Evolutionary conservation across 2,888 invertebrate species (phyloP).

Genomic region (Nomada goodeniana): DNA sequence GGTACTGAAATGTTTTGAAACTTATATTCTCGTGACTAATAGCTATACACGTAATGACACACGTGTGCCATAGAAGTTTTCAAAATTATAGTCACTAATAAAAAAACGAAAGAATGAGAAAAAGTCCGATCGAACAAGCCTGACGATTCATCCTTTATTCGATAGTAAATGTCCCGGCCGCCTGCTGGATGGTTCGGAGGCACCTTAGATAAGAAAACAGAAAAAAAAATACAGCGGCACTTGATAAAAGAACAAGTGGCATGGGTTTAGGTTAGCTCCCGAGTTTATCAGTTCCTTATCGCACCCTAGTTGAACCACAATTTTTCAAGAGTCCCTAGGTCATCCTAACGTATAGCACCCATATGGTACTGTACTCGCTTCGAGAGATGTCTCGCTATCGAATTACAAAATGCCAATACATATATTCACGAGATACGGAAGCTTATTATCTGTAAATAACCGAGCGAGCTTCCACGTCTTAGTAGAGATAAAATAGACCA

Average conservation of each 20-base stretch:
- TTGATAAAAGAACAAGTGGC: conserved; percentile 22
- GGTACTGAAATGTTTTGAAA: no score
- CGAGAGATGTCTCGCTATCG: neutral
- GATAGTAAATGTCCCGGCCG: conserved; percentile 29
- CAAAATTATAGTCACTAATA: no score
- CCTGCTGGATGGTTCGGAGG: conserved; percentile 14
- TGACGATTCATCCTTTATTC: conserved; percentile 23
- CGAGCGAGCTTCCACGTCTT: no score
- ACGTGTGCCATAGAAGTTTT: no score
- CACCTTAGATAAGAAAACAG: neutral
- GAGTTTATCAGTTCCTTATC: conserved; percentile 54
- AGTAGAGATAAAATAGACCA: no score
- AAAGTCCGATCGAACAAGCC: no score
- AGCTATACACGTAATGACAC: no score
- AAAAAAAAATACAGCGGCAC: conserved; percentile 28
- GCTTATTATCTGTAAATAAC: no score
- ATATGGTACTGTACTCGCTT: conserved; percentile 1
- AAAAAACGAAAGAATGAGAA: no score
- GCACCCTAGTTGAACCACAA: conserved; percentile 53
- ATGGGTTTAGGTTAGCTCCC: conserved; percentile 21
- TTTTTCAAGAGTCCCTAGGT: conserved; percentile 45
- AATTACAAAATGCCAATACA: neutral
- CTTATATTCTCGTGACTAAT: no score
- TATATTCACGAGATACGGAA: neutral
- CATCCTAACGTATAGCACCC: conserved; percentile 22